Percentiles rank a stretch among this genome's conserved stretches.
phyloP scores from a whole-genome alignment of 2,113 vertebrate genomes.

The western clawed frog (Xenopus tropicalis) region UCB_Xtro_10.0 CM004451.2:40186501-40187000 shows the following conservation, averaged over 20 bases:
- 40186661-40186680: constrained; percentile 48
- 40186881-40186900: neutral
- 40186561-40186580: constrained; percentile 65
- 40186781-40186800: neutral
- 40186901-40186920: constrained; percentile 1
- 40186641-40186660: constrained; percentile 51
- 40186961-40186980: neutral
- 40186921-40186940: neutral
- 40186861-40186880: neutral
- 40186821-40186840: neutral
- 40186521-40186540: constrained; percentile 62
- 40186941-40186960: neutral
- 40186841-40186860: neutral
- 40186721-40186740: neutral
- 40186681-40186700: neutral
- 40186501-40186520: constrained; percentile 65
- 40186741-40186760: neutral
- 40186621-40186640: constrained; percentile 61
- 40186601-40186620: constrained; percentile 61
- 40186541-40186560: constrained; percentile 51
- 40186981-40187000: neutral
- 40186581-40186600: constrained; percentile 65
- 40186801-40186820: neutral
- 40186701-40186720: neutral
- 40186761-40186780: constrained; percentile 1